Conservation (phyloP, 2,797 vertebrate species). For the Scolopax bukidnonensis region DNA sequence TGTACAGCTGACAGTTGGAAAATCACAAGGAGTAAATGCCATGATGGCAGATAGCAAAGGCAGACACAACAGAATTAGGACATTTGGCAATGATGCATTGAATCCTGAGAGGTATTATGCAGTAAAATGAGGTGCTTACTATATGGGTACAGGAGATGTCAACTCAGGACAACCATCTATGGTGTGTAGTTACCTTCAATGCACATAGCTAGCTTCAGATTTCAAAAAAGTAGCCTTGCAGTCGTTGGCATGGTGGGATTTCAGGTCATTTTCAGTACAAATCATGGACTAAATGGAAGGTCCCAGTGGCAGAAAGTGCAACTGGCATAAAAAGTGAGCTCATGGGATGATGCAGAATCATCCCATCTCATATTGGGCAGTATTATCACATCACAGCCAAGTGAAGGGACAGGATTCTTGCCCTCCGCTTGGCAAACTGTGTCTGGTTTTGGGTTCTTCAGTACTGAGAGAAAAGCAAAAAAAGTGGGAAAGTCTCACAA, state of each 20-base stretch:
- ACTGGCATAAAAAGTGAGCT: not conserved
- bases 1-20: not conserved
- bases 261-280: not conserved
- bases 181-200: not conserved
- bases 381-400: not conserved
- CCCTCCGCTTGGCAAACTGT: not conserved
- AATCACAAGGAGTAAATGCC: not conserved
- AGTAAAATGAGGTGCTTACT: not conserved
- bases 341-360: not conserved
- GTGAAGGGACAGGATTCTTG: not conserved
- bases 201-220: not conserved
- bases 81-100: not conserved
- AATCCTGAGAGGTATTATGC: not conserved
- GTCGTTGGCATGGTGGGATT: not conserved
- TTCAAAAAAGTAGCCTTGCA: not conserved
- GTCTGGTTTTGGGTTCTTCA: not conserved
- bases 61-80: not conserved
- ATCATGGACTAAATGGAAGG: not conserved
- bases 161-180: not conserved
- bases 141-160: not conserved
- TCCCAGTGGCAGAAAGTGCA: not conserved
- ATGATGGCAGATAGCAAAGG: not conserved
- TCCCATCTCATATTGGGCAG: not conserved
- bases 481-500: not conserved
- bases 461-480: not conserved